Evolutionary conservation across 2,888 invertebrate genomes (phyloP).

Genomic region (Hypselothyrea guttata): DNA sequence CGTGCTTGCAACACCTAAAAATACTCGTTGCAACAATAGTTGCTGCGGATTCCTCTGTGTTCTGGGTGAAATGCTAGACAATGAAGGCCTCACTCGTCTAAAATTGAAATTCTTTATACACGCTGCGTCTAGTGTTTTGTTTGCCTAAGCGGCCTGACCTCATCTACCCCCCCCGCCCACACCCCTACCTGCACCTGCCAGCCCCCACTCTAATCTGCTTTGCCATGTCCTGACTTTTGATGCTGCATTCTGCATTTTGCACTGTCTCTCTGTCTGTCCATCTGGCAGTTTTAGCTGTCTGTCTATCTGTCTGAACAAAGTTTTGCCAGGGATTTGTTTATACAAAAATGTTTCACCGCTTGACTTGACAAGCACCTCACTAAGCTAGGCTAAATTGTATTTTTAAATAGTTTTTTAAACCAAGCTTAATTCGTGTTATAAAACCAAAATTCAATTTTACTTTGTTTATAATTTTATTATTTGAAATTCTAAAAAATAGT

Average conservation of each 20-base stretch:
- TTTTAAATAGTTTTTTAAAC: not conserved
- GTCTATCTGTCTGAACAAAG: slow-evolving; percentile 46
- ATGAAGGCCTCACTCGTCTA: slow-evolving; percentile 12
- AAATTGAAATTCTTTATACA: slow-evolving; percentile 60
- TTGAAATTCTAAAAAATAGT: too few species aligned
- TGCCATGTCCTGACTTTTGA: not conserved
- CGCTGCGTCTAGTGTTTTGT: slow-evolving; percentile 33
- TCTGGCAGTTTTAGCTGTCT: slow-evolving; percentile 10
- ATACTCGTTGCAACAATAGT: slow-evolving; percentile 51
- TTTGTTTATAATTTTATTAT: too few species aligned
- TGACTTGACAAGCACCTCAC: not conserved
- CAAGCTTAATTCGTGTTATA: too few species aligned
- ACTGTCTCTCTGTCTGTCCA: slow-evolving; percentile 9
- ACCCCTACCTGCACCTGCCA: too few species aligned
- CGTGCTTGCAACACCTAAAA: slow-evolving; percentile 72
- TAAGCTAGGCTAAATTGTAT: not conserved
- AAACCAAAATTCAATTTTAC: too few species aligned
- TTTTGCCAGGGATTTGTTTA: slow-evolving; percentile 56
- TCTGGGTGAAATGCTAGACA: slow-evolving; percentile 10
- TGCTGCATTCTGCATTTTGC: not conserved
- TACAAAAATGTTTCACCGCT: not conserved
- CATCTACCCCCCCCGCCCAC: not conserved
- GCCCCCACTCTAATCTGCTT: not conserved
- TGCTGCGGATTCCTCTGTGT: slow-evolving; percentile 6
- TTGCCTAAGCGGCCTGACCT: slow-evolving; percentile 33